phyloP scores from a whole-genome alignment of 1,140 invertebrate species.

The Aphelenchoides fujianensis region DNA sequence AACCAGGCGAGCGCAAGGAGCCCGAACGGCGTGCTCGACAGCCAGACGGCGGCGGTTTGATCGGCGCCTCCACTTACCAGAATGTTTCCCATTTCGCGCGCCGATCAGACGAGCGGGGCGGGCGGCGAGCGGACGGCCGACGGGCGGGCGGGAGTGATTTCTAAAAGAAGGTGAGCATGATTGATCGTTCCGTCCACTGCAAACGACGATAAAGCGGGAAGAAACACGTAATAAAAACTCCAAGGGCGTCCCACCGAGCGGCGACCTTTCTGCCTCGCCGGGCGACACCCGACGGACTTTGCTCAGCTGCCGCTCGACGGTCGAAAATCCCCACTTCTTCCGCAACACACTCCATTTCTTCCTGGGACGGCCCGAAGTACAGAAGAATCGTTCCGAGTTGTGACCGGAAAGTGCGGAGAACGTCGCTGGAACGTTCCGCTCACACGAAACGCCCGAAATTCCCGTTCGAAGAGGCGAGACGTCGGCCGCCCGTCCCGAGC shows the following conservation, averaged over 20 bases:
- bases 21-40: background rate
- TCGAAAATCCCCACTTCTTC: background rate
- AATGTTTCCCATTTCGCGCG: slow-evolving; percentile 19
- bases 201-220: background rate
- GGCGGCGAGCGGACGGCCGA: background rate
- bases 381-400: too few species aligned
- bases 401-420: background rate
- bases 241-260: background rate
- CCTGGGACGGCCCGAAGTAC: too few species aligned
- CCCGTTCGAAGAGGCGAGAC: too few species aligned
- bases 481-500: too few species aligned
- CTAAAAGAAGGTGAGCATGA: too few species aligned
- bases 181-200: background rate
- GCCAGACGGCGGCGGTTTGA: background rate
- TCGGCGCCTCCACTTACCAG: slow-evolving; percentile 22
- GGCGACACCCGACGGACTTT: background rate
- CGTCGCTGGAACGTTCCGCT: too few species aligned
- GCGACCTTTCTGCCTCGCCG: background rate
- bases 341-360: too few species aligned
- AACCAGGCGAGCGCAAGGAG: slow-evolving; percentile 9
- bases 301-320: background rate
- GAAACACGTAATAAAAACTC: background rate
- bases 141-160: background rate
- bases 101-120: background rate
- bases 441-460: too few species aligned